These are phyloP conservation scores for Gorsachius magnificus DNA, from an alignment of 2,797 vertebrate species.

Conservation along the genomic window DNA sequence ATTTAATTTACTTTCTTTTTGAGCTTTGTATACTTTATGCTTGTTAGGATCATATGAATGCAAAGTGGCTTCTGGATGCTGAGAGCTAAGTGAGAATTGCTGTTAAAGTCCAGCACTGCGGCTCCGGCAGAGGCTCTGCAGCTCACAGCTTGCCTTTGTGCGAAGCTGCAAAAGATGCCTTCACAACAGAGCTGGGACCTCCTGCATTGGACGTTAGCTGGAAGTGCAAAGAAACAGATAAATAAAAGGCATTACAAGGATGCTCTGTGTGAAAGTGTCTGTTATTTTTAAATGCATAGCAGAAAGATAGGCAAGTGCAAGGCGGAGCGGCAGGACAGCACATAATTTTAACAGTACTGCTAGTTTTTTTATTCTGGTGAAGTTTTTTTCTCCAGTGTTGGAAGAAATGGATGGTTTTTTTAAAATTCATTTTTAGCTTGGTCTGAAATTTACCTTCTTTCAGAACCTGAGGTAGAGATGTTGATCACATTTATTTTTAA, in stretches of 20 bases:
- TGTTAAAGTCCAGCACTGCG: neutral
- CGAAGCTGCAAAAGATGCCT: neutral
- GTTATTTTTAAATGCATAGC: neutral
- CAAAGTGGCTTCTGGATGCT: neutral
- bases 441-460: neutral
- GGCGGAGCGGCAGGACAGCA: neutral
- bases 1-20: neutral
- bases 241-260: neutral
- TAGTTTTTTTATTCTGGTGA: neutral
- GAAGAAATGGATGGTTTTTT: neutral
- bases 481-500: slow-evolving; percentile 13
- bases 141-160: neutral
- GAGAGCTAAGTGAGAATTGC: neutral
- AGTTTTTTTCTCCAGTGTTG: neutral
- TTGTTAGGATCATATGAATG: neutral
- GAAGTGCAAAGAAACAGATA: neutral
- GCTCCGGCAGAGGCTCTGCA: neutral
- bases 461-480: neutral
- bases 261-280: neutral
- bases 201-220: neutral
- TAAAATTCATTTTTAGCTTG: neutral
- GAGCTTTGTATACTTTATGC: neutral
- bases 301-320: neutral
- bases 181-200: neutral
- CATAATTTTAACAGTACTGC: neutral